Evolutionary conservation across 2,797 vertebrate genomes (phyloP).

Genomic region (Argentina silus): DNA sequence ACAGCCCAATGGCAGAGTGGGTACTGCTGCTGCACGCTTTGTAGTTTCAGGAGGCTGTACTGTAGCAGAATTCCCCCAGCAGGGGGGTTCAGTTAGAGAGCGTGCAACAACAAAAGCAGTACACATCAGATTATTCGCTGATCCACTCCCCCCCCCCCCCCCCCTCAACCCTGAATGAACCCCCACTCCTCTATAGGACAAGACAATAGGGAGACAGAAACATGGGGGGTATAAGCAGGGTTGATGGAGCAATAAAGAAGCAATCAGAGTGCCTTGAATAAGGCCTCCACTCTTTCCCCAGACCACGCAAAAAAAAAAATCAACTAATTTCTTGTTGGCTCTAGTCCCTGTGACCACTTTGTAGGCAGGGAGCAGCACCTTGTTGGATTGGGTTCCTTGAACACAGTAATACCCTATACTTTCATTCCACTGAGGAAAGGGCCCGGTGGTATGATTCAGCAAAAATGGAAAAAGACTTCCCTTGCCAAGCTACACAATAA

Average conservation of each 20-base stretch:
- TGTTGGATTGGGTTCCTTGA: neutral
- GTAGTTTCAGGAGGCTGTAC: constrained; percentile 25
- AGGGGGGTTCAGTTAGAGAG: neutral
- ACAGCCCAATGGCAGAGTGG: too few species aligned
- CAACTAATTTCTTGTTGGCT: neutral
- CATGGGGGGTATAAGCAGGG: neutral
- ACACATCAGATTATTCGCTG: neutral
- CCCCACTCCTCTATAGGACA: neutral
- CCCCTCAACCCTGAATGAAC: neutral
- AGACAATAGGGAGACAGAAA: neutral
- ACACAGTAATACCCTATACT: neutral
- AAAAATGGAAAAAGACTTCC: constrained; percentile 8
- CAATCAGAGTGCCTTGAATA: neutral
- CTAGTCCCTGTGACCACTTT: neutral
- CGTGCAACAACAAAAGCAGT: neutral
- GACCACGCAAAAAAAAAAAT: too few species aligned
- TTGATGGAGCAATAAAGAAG: constrained; percentile 4
- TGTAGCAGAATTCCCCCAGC: constrained; percentile 12
- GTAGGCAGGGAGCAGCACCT: neutral
- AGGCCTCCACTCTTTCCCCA: too few species aligned
- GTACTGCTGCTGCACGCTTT: constrained; percentile 3
- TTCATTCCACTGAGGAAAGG: neutral
- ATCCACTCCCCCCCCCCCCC: neutral
- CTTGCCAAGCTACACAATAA: constrained; percentile 1
- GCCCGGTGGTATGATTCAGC: neutral